Percentiles rank a stretch among this genome's conserved stretches.
Evolutionary conservation across 2,888 invertebrate species (phyloP).

Genomic region (Drosophila merina): DNA sequence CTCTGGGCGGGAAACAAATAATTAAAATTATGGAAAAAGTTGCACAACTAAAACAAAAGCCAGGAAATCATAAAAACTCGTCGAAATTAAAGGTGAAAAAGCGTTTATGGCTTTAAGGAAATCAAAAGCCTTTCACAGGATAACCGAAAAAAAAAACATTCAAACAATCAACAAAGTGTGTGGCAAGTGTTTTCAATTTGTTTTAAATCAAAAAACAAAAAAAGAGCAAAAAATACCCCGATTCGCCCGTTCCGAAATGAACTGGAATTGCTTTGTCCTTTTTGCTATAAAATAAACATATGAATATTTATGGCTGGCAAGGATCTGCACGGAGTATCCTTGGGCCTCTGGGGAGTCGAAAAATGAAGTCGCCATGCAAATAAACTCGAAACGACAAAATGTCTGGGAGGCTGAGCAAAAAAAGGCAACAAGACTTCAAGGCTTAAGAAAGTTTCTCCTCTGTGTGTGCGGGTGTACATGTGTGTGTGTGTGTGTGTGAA

Average conservation of each 20-base stretch:
- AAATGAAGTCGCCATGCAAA: conserved; percentile 33
- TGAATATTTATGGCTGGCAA: conserved; percentile 68
- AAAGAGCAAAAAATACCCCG: background rate
- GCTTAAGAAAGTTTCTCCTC: conserved; percentile 17
- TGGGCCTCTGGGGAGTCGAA: conserved; percentile 4
- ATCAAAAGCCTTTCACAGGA: no score
- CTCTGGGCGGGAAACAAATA: conserved; percentile 1
- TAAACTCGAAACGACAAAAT: conserved; percentile 3
- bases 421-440: background rate
- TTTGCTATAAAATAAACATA: conserved; percentile 68
- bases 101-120: no score
- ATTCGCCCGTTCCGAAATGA: background rate
- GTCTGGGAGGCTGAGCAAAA: conserved; percentile 6
- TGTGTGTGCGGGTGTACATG: background rate
- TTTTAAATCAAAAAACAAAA: conserved; percentile 1
- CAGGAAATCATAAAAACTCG: background rate
- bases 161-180: conserved; percentile 3
- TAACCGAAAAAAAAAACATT: background rate
- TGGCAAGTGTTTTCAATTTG: background rate
- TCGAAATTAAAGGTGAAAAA: no score
- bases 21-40: background rate
- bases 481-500: background rate
- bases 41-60: background rate
- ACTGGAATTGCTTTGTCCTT: background rate
- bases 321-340: conserved; percentile 3